These are phyloP conservation scores for Stigmatopora nigra DNA, from an alignment of 2,113 vertebrate species.

Conservation along the genomic window DNA sequence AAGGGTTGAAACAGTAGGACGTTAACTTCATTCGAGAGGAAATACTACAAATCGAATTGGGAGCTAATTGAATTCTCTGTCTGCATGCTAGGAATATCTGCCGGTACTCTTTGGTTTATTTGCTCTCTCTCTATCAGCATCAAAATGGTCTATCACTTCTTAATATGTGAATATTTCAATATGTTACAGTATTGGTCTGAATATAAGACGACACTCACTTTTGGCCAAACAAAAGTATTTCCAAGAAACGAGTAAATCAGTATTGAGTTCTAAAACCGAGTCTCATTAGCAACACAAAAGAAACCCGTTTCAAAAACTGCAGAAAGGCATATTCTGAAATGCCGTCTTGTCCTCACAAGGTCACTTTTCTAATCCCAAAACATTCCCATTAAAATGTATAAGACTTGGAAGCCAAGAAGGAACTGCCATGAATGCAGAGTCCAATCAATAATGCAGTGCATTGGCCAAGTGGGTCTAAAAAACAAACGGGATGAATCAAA, in stretches of 20 bases:
- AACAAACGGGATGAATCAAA: conserved; percentile 20
- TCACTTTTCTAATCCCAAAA: neutral
- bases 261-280: no score
- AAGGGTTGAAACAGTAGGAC: conserved; percentile 37
- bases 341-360: neutral
- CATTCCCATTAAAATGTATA: neutral
- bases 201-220: no score
- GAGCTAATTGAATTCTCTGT: conserved; percentile 56
- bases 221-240: no score
- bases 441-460: conserved; percentile 38
- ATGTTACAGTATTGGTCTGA: no score
- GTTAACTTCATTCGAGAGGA: conserved; percentile 57
- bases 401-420: neutral
- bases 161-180: no score
- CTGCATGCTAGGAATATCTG: conserved; percentile 65
- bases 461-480: conserved; percentile 17
- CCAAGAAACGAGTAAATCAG: no score
- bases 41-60: conserved; percentile 63
- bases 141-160: neutral
- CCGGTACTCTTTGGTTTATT: conserved; percentile 47
- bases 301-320: no score
- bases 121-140: conserved; percentile 59
- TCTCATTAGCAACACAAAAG: no score
- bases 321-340: no score
- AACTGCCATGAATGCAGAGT: neutral